These are phyloP conservation scores for Peromyscus maniculatus DNA, from an alignment of 2,113 vertebrate species.

Conservation along the genomic window DNA sequence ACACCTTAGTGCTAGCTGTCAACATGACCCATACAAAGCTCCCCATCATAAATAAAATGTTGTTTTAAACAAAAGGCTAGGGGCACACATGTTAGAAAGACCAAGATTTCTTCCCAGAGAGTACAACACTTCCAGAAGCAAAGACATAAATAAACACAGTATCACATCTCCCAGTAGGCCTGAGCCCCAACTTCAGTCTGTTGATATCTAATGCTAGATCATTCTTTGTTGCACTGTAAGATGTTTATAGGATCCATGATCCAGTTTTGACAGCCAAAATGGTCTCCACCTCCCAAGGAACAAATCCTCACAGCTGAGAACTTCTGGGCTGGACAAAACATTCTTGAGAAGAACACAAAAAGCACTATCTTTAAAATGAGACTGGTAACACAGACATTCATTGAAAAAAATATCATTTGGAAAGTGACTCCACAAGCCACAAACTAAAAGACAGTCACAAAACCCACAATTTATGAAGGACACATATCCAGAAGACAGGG, in stretches of 20 bases:
- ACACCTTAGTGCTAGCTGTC: background rate
- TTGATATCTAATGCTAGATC: rapidly evolving
- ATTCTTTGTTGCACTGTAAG: background rate
- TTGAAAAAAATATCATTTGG: background rate
- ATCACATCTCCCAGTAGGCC: rapidly evolving
- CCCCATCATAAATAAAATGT: background rate
- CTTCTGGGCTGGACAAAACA: background rate
- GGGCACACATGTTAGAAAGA: background rate
- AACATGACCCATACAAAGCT: background rate
- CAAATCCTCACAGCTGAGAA: background rate
- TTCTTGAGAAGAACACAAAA: background rate
- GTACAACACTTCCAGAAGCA: background rate
- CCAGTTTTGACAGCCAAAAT: background rate
- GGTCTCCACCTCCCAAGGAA: background rate
- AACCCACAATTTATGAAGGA: background rate
- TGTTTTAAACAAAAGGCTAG: background rate
- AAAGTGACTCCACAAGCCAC: background rate
- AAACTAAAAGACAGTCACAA: background rate
- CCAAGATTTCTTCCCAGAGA: background rate
- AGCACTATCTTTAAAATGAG: background rate
- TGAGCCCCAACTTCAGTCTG: background rate
- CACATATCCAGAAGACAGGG: background rate
- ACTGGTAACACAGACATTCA: background rate
- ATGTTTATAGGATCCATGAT: background rate
- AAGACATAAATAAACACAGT: background rate